These are phyloP conservation scores for Hydriomena furcata DNA, from an alignment of 2,888 invertebrate species.

Conservation along the genomic window DNA sequence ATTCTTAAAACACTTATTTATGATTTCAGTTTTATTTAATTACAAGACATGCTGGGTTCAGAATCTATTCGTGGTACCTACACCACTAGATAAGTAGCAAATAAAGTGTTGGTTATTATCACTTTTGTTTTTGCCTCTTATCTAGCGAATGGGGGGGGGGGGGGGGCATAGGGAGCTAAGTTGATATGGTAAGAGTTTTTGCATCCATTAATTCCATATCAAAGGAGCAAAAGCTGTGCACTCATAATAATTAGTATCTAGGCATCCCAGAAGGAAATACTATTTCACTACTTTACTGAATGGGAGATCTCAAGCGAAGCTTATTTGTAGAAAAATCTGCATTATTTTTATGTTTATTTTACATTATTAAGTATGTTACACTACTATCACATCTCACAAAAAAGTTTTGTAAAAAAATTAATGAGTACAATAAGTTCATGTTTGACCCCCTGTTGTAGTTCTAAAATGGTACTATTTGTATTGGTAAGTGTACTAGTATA, in stretches of 20 bases:
- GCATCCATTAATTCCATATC: background rate
- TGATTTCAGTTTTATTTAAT: no score
- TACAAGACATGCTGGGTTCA: no score
- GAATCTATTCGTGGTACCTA: no score
- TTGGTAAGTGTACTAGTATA: background rate
- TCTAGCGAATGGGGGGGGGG: no score
- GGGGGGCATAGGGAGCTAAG: no score
- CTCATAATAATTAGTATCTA: background rate
- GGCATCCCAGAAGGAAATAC: conserved; percentile 3
- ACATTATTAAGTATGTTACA: conserved; percentile 44
- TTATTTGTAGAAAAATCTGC: conserved; percentile 53
- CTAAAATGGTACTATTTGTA: background rate
- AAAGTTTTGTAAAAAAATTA: conserved; percentile 46
- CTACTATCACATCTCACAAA: conserved; percentile 70
- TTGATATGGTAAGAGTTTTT: no score
- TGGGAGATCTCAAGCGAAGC: conserved; percentile 47
- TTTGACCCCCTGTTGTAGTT: background rate
- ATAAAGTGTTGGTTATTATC: no score
- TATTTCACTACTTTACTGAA: conserved; percentile 9
- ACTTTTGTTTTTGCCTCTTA: no score
- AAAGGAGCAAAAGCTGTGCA: background rate
- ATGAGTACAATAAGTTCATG: conserved; percentile 25
- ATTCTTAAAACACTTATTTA: background rate
- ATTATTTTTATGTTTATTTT: conserved; percentile 46
- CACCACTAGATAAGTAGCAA: no score